Conservation (phyloP, 2,113 vertebrate species). For the Furnarius figulus region DNA sequence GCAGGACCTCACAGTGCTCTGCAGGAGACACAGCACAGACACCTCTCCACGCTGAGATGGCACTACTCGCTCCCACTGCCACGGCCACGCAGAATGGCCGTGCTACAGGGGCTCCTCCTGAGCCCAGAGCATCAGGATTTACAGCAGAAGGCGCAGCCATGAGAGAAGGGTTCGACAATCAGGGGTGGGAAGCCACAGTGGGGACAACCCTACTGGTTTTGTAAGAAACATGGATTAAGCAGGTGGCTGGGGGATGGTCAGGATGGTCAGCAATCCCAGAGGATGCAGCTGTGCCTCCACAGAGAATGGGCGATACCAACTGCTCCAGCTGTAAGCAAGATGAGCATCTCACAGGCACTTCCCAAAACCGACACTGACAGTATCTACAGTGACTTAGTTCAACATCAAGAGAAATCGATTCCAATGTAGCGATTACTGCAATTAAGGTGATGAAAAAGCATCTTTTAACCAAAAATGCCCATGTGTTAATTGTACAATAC, state of each 20-base stretch:
- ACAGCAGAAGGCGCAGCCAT: accelerated
- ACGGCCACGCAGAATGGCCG: background rate
- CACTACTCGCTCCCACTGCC: background rate
- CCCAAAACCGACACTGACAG: background rate
- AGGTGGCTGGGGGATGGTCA: background rate
- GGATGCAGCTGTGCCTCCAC: background rate
- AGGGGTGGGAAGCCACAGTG: background rate
- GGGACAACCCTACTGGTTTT: background rate
- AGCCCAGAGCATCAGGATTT: background rate
- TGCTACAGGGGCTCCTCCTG: background rate
- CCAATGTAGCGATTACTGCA: background rate
- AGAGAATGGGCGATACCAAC: background rate
- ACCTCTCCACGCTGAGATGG: background rate
- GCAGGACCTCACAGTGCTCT: accelerated
- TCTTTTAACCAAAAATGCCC: background rate
- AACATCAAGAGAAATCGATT: background rate
- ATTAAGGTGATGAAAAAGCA: background rate
- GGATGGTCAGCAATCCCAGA: background rate
- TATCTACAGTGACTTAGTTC: background rate
- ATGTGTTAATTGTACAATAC: background rate
- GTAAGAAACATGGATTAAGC: background rate
- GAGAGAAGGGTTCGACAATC: background rate
- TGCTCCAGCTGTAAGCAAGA: background rate
- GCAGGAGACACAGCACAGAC: background rate
- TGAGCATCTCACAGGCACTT: background rate